Percentiles rank a stretch among this genome's conserved stretches.
Conservation (phyloP, 1,140 invertebrate genomes). For the Mizuhopecten yessoensis region DNA sequence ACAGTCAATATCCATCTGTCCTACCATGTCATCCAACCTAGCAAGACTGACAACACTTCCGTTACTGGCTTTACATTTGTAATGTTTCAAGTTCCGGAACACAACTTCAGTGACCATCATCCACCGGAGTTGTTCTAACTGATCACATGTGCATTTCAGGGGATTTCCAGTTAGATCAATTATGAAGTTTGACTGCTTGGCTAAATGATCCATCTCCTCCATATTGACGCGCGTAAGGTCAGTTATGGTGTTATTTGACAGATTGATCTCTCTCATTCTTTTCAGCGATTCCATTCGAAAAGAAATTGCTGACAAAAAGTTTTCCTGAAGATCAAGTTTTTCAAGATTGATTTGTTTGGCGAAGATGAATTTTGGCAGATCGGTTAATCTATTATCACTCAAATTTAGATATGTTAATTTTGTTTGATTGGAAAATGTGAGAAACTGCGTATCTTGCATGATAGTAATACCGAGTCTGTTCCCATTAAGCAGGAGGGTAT, state of each 20-base stretch:
- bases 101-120: not conserved
- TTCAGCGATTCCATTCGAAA: not conserved
- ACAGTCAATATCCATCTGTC: not conserved
- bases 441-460: not conserved
- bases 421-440: conserved; percentile 15
- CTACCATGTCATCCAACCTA: not conserved
- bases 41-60: not conserved
- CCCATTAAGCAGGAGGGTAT: not conserved
- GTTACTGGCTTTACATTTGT: not conserved
- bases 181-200: not conserved
- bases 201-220: not conserved
- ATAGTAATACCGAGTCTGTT: not conserved
- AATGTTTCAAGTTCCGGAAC: not conserved
- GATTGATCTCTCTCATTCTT: not conserved
- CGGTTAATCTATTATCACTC: not conserved
- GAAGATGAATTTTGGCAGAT: not conserved
- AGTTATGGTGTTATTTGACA: not conserved
- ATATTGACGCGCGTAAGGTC: not conserved
- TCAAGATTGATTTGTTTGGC: not conserved
- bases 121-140: conserved; percentile 23
- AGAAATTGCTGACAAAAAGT: not conserved
- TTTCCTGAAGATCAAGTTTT: not conserved
- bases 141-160: not conserved
- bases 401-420: not conserved
- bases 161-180: not conserved